These are phyloP conservation scores for Sinocyclocheilus grahami DNA, from an alignment of 2,113 vertebrate species.

Conservation along the genomic window DNA sequence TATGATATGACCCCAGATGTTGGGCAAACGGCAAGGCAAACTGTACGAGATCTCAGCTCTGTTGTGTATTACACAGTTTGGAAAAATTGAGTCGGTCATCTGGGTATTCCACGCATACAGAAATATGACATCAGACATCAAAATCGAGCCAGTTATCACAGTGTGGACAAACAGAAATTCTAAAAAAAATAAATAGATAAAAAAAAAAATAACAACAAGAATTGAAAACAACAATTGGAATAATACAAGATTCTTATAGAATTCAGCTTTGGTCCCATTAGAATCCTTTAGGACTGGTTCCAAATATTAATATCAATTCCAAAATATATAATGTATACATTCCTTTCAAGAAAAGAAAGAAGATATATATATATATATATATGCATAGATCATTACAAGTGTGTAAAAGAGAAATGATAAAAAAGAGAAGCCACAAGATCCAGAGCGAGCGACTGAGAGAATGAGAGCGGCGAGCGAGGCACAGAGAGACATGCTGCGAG, in stretches of 20 bases:
- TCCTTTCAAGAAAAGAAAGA: not conserved
- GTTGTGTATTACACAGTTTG: not conserved
- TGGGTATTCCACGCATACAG: not conserved
- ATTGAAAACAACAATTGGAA: not conserved
- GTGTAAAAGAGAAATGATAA: not conserved
- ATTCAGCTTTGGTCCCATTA: not conserved
- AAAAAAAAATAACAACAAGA: not conserved
- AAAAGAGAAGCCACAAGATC: not conserved
- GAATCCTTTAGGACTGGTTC: not conserved
- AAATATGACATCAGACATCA: not conserved
- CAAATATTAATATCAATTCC: not conserved
- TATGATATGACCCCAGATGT: not conserved
- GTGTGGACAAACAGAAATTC: no score
- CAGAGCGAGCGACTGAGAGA: conserved; percentile 29
- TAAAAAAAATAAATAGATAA: not conserved
- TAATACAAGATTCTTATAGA: no score
- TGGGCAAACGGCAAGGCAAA: not conserved
- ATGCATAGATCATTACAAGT: not conserved
- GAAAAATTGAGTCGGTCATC: not conserved
- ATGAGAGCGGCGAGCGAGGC: not conserved
- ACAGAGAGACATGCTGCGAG: conserved; percentile 2
- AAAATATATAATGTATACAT: not conserved
- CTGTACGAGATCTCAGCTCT: not conserved
- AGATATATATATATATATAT: no score
- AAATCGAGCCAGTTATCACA: not conserved